phyloP scores from a whole-genome alignment of 2,888 invertebrate genomes.

The Ennomos quercinarius region DNA sequence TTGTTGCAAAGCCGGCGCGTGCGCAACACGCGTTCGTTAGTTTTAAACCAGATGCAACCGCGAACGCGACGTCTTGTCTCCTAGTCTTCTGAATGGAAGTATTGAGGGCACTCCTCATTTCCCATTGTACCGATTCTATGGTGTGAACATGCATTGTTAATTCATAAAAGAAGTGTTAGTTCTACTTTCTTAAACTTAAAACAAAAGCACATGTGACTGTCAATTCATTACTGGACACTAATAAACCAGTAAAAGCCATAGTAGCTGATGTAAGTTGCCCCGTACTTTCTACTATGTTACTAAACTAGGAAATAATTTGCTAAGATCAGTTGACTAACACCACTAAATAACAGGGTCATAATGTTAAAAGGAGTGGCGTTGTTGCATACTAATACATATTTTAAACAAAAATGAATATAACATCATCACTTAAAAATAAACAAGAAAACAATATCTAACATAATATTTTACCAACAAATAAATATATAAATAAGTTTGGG shows the following conservation, averaged over 20 bases:
- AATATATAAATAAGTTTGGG: neutral
- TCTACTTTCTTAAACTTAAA: constrained; percentile 76
- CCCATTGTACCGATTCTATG: constrained; percentile 73
- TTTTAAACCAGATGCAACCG: constrained; percentile 71
- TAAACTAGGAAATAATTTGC: constrained; percentile 18
- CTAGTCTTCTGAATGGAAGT: constrained; percentile 77
- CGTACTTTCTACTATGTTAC: constrained; percentile 17
- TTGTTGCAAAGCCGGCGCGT: constrained; percentile 75
- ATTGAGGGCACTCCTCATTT: constrained; percentile 81
- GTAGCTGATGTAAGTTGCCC: constrained; percentile 39
- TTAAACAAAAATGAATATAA: neutral
- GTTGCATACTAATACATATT: constrained; percentile 13
- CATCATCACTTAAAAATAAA: constrained; percentile 5
- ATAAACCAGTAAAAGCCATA: constrained; percentile 33
- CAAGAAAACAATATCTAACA: too few species aligned
- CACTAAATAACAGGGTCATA: constrained; percentile 11
- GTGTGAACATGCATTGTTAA: constrained; percentile 79
- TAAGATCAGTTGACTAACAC: constrained; percentile 11
- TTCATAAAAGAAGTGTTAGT: constrained; percentile 79
- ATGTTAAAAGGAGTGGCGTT: constrained; percentile 5
- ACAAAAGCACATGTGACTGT: constrained; percentile 65
- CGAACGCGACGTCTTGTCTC: constrained; percentile 79
- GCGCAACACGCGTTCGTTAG: constrained; percentile 78
- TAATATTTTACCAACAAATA: neutral
- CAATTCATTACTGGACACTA: constrained; percentile 39